Conservation (phyloP, 1,140 invertebrate species). For the Akabosia matsudoensis region DNA sequence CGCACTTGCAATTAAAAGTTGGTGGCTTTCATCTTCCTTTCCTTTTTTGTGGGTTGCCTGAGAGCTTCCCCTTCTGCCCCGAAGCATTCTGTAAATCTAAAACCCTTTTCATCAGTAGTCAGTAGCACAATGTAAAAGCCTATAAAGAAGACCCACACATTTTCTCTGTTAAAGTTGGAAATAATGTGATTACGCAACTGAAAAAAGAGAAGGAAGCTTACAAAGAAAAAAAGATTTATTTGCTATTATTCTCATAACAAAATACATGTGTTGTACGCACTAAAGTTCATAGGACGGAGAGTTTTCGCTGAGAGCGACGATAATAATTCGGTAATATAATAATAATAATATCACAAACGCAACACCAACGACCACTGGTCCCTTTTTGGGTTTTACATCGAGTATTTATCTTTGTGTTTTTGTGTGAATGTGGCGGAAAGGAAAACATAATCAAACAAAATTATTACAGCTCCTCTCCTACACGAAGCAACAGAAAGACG, state of each 20-base stretch:
- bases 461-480: background rate
- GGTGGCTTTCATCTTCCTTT: background rate
- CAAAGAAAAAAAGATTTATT: background rate
- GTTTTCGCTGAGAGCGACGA: background rate
- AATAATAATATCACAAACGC: background rate
- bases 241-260: background rate
- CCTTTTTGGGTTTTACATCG: background rate
- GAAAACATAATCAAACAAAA: background rate
- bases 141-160: background rate
- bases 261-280: background rate
- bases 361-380: no score
- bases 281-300: no score
- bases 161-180: background rate
- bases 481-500: background rate
- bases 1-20: background rate
- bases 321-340: background rate
- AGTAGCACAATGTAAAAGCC: background rate
- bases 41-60: background rate
- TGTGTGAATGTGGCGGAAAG: background rate
- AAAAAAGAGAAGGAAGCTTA: background rate
- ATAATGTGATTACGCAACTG: background rate
- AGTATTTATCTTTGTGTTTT: background rate
- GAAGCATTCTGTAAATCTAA: no score
- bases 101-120: no score
- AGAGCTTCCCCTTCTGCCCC: no score